Percentiles rank a stretch among this genome's conserved stretches.
phyloP scores from a whole-genome alignment of 2,797 vertebrate genomes.

The Phoebastria nigripes region DNA sequence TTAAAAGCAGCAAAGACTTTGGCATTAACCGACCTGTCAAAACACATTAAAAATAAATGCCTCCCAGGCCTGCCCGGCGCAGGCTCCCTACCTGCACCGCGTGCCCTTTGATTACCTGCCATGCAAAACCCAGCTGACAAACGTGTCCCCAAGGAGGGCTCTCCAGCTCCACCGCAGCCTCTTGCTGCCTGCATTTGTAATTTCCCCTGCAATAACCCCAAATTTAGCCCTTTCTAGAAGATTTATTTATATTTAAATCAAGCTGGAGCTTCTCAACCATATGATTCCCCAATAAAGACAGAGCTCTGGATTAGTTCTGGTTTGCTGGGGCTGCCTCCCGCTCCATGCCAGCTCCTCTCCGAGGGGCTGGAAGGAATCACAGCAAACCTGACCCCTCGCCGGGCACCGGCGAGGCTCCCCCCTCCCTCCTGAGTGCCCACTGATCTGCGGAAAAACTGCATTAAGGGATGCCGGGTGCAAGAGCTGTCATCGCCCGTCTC shows the following conservation, averaged over 20 bases:
- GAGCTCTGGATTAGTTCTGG: neutral
- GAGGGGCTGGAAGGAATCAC: neutral
- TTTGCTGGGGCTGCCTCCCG: neutral
- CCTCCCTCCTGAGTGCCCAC: fast-evolving
- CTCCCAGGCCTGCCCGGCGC: neutral
- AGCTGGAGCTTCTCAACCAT: neutral
- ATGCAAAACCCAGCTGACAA: neutral
- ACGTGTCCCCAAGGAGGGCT: neutral
- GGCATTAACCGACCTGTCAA: conserved; percentile 27
- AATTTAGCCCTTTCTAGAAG: neutral
- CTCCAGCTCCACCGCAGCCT: neutral
- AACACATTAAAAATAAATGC: conserved; percentile 27
- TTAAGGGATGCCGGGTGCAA: neutral
- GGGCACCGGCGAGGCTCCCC: neutral
- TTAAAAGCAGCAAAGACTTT: conserved; percentile 52
- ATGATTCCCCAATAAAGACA: neutral
- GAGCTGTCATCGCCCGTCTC: neutral
- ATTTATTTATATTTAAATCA: neutral
- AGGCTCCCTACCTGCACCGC: neutral
- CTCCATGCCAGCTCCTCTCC: neutral
- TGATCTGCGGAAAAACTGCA: neutral
- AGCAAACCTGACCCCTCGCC: neutral
- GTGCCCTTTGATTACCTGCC: neutral
- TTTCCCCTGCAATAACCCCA: neutral
- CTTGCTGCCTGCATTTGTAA: fast-evolving